A percentile compares a stretch with the other conserved stretches of the same genome.
Evolutionary conservation across 1,140 invertebrate species (phyloP).

Genomic region (Cyphomyrmex costatus): DNA sequence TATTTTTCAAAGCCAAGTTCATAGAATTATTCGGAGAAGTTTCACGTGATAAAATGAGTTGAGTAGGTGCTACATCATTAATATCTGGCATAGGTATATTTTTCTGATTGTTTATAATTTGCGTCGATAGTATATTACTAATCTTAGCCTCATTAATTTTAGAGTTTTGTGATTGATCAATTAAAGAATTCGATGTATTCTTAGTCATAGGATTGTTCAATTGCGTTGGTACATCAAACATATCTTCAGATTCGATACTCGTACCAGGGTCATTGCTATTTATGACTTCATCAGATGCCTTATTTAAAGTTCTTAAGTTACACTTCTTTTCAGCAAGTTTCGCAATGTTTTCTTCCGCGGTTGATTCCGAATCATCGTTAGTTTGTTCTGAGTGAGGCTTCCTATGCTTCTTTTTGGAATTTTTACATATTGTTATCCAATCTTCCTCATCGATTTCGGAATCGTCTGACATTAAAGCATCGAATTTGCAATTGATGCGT

Average conservation of each 20-base stretch:
- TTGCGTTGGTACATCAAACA: slow-evolving; percentile 73
- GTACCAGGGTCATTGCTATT: slow-evolving; percentile 31
- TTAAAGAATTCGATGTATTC: neutral
- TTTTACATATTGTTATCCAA: neutral
- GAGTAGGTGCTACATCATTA: neutral
- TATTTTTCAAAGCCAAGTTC: neutral
- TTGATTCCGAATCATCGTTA: slow-evolving; percentile 59
- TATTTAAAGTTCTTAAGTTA: neutral
- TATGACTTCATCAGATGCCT: neutral
- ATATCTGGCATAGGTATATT: neutral
- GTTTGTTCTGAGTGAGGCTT: neutral
- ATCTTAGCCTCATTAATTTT: neutral
- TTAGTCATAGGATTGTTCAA: neutral
- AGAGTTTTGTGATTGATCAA: neutral
- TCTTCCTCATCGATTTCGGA: slow-evolving; percentile 7
- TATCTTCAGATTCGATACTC: slow-evolving; percentile 69
- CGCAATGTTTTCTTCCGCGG: slow-evolving; percentile 59
- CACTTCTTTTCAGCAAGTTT: slow-evolving; percentile 42
- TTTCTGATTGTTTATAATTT: neutral
- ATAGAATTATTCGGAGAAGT: neutral
- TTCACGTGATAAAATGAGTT: slow-evolving; percentile 1
- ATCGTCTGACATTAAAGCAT: neutral
- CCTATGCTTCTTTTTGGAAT: neutral
- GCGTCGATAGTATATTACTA: neutral
- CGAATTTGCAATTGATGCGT: neutral